Evolutionary conservation across 2,113 vertebrate genomes (phyloP).

Genomic region (Gila orcuttii): DNA sequence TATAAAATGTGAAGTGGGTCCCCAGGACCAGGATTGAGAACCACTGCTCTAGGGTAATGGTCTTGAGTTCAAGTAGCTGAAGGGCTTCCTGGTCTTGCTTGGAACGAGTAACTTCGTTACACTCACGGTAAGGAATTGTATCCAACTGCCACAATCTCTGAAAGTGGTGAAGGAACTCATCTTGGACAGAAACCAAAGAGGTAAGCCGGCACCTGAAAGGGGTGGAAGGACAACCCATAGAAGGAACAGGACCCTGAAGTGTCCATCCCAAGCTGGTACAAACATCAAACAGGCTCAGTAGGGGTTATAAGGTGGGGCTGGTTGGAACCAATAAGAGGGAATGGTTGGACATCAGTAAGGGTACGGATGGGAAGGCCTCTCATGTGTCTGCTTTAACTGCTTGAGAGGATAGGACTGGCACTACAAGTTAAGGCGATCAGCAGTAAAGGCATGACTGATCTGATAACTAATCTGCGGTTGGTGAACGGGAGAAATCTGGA

Average conservation of each 20-base stretch:
- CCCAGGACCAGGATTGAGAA: no score
- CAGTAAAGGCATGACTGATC: neutral
- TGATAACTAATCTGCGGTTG: neutral
- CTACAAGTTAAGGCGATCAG: neutral
- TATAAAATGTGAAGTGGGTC: no score
- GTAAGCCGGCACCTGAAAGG: neutral
- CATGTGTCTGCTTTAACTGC: neutral
- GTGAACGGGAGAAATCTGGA: neutral
- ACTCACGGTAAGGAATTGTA: neutral
- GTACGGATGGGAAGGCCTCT: no score
- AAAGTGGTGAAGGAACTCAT: neutral
- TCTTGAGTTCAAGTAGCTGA: neutral
- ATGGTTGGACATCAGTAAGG: no score
- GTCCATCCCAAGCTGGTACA: no score
- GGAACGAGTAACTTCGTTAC: neutral
- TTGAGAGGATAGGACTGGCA: neutral
- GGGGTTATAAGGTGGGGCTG: no score
- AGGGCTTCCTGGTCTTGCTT: neutral
- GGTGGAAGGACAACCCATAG: neutral
- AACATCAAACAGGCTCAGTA: no score
- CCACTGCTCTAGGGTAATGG: neutral
- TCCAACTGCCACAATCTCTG: neutral
- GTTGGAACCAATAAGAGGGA: no score
- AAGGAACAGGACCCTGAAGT: neutral
- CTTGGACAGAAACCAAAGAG: neutral